phyloP scores from a whole-genome alignment of 2,888 invertebrate species.

The Euplagia quadripunctaria region DNA sequence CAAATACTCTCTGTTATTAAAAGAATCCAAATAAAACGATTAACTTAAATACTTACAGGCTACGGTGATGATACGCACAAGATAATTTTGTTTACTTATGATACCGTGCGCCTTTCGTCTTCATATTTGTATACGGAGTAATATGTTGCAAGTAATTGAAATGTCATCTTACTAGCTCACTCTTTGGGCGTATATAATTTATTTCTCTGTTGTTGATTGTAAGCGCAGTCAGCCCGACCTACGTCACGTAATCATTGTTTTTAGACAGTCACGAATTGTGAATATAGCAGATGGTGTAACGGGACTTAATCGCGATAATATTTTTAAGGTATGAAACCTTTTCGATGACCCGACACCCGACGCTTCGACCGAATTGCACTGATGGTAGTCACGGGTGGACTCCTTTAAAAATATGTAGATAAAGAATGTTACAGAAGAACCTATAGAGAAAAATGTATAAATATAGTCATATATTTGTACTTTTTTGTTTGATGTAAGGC shows the following conservation, averaged over 20 bases:
- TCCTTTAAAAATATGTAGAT: too few relatives aligned
- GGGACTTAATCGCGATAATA: neutral
- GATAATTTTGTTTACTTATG: constrained; percentile 5
- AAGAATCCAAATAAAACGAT: neutral
- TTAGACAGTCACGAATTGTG: neutral
- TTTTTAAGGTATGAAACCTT: too few relatives aligned
- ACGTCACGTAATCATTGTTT: neutral
- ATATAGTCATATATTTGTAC: too few relatives aligned
- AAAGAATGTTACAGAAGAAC: too few relatives aligned
- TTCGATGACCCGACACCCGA: too few relatives aligned
- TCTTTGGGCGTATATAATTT: neutral
- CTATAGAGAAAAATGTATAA: too few relatives aligned
- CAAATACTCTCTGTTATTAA: neutral
- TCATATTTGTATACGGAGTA: neutral
- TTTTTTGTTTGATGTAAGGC: too few relatives aligned
- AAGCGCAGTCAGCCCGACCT: neutral
- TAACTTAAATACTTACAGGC: neutral
- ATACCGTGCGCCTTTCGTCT: neutral
- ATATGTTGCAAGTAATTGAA: neutral
- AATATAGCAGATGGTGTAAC: too few relatives aligned
- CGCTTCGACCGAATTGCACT: neutral
- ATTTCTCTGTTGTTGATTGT: neutral
- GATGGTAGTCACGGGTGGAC: neutral
- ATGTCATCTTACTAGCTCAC: neutral
- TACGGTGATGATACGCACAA: neutral